These are phyloP conservation scores for Dinoponera quadriceps DNA, from an alignment of 1,140 invertebrate genomes.

Conservation along the genomic window DNA sequence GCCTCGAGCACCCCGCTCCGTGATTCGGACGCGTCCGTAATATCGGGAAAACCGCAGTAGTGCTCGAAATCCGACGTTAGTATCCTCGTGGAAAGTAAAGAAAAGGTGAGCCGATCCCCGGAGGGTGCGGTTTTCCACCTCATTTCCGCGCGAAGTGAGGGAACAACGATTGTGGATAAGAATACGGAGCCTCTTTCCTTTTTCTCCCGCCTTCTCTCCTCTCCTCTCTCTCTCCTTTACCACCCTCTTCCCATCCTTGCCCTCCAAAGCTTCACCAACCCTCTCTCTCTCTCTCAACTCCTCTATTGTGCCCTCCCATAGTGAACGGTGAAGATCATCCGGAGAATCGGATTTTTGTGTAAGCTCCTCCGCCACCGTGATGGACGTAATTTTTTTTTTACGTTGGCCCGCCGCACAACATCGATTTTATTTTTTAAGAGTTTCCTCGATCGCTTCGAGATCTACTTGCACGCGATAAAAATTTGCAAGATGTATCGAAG, in stretches of 20 bases:
- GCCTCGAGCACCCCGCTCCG: conserved; percentile 56
- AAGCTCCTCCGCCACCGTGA: conserved; percentile 57
- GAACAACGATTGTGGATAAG: conserved; percentile 78
- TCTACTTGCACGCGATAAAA: conserved; percentile 14
- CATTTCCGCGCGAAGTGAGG: conserved; percentile 82
- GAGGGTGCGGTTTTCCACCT: conserved; percentile 83
- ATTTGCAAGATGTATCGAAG: background rate
- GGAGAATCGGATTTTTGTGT: conserved; percentile 80
- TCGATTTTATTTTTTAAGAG: background rate
- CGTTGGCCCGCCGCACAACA: background rate
- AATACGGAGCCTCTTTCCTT: conserved; percentile 45
- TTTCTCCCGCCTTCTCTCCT: conserved; percentile 19
- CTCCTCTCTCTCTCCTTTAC: background rate
- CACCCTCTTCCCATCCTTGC: background rate
- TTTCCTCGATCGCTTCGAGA: conserved; percentile 33
- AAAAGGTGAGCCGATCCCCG: conserved; percentile 65
- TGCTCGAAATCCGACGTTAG: conserved; percentile 65
- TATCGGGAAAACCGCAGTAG: conserved; percentile 63
- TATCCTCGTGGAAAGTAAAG: conserved; percentile 62
- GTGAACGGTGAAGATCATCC: conserved; percentile 76
- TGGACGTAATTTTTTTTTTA: conserved; percentile 28
- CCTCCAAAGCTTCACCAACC: conserved; percentile 9
- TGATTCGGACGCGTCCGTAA: conserved; percentile 61
- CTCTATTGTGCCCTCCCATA: conserved; percentile 76
- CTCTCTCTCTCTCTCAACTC: conserved; percentile 52